These are phyloP conservation scores for Rhea pennata DNA, from an alignment of 2,113 vertebrate species.

Conservation along the genomic window DNA sequence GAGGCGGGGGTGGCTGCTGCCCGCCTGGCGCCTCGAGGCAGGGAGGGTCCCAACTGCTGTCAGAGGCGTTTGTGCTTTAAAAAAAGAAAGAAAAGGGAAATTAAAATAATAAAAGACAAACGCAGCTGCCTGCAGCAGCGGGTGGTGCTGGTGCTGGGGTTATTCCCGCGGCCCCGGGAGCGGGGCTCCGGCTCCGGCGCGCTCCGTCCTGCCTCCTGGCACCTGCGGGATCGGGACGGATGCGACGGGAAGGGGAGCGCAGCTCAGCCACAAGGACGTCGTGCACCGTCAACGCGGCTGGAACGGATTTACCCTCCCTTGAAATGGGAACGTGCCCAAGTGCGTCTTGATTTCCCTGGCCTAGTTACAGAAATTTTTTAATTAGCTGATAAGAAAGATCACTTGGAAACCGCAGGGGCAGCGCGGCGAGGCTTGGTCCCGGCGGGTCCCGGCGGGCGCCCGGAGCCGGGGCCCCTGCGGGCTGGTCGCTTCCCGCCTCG, in stretches of 20 bases:
- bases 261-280: background rate
- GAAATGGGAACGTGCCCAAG: background rate
- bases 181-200: too few relatives aligned
- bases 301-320: background rate
- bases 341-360: conserved; percentile 5
- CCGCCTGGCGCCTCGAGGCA: too few relatives aligned
- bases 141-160: too few relatives aligned
- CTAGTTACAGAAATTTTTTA: conserved; percentile 63
- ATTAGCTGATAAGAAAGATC: conserved; percentile 59
- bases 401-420: conserved; percentile 26
- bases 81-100: too few relatives aligned
- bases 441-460: background rate
- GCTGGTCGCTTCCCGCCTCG: too few relatives aligned
- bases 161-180: too few relatives aligned
- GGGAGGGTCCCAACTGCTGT: rapidly evolving
- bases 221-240: too few relatives aligned
- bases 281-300: background rate
- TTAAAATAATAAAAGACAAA: rapidly evolving
- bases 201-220: too few relatives aligned
- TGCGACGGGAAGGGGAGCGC: background rate
- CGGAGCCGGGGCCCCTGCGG: background rate
- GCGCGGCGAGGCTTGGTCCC: conserved; percentile 30
- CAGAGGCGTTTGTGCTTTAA: background rate
- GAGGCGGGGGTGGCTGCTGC: too few relatives aligned
- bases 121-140: too few relatives aligned